phyloP scores from a whole-genome alignment of 2,113 vertebrate species.

The Corydoras sp. region DNA sequence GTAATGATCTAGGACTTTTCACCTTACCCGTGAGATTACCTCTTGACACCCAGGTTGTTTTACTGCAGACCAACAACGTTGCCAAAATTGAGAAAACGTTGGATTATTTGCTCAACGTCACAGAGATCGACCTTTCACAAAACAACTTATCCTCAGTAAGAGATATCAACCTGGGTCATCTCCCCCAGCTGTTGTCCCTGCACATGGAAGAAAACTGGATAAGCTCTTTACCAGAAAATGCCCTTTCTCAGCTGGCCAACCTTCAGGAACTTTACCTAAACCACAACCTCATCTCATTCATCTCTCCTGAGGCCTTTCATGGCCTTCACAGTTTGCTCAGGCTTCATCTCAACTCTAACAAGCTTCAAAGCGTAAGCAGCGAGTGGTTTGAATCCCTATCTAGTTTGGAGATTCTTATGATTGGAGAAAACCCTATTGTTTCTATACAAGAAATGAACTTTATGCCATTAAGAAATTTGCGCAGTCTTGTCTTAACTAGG shows the following conservation, averaged over 20 bases:
- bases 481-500: conserved; percentile 90
- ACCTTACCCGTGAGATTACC: conserved; percentile 77
- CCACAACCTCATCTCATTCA: conserved; percentile 86
- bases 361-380: conserved; percentile 77
- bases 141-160: conserved; percentile 87
- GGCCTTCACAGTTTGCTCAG: conserved; percentile 84
- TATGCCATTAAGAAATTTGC: conserved; percentile 84
- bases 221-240: conserved; percentile 76
- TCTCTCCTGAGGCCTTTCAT: conserved; percentile 81
- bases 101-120: conserved; percentile 87
- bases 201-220: conserved; percentile 96
- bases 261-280: conserved; percentile 98
- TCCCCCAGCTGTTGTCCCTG: conserved; percentile 81
- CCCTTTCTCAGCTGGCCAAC: conserved; percentile 76
- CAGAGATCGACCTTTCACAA: conserved; percentile 94
- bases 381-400: conserved; percentile 89
- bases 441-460: conserved; percentile 89
- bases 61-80: conserved; percentile 93
- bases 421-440: conserved; percentile 92
- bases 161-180: conserved; percentile 76
- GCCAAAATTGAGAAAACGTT: conserved; percentile 76
- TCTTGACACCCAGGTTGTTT: conserved; percentile 82
- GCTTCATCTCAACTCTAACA: conserved; percentile 96
- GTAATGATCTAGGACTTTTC: conserved; percentile 88
- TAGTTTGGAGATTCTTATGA: conserved; percentile 93